A percentile compares a stretch with the other conserved stretches of the same genome.
Evolutionary conservation across 64 coral and sea anemone species (phyloP).

Genomic region (Stylophora pistillata): DNA sequence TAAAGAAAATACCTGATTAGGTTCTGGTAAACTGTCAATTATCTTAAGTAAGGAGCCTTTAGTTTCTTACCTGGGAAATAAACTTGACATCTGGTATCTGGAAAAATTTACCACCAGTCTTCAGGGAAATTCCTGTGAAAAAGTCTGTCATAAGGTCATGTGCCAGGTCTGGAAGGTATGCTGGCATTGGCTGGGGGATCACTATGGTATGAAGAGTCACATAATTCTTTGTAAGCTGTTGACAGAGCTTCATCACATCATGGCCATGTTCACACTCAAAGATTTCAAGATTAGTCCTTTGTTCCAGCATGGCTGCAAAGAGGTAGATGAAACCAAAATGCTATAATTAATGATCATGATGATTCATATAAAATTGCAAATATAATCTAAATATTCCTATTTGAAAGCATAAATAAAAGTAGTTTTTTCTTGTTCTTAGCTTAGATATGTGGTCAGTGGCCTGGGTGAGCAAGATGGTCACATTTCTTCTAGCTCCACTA

Average conservation of each 20-base stretch:
- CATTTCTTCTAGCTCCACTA: too few relatives aligned
- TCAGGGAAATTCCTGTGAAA: constrained; percentile 25
- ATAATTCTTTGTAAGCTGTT: neutral
- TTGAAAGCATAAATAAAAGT: too few relatives aligned
- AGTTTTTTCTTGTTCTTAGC: too few relatives aligned
- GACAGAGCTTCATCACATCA: constrained; percentile 12
- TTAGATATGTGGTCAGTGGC: too few relatives aligned
- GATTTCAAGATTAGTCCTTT: neutral
- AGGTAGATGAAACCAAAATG: neutral
- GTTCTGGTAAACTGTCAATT: too few relatives aligned
- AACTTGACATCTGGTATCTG: neutral
- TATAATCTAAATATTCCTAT: too few relatives aligned
- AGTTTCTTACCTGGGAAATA: constrained; percentile 12
- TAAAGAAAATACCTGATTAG: too few relatives aligned
- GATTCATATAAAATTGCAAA: too few relatives aligned
- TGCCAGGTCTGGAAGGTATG: neutral
- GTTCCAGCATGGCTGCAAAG: constrained; percentile 1
- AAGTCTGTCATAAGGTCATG: constrained; percentile 10
- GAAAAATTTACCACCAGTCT: constrained; percentile 12
- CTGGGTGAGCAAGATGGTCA: too few relatives aligned
- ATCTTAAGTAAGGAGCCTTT: too few relatives aligned
- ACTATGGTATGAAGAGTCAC: neutral
- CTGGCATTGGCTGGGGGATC: neutral
- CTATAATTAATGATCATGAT: too few relatives aligned
- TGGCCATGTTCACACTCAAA: constrained; percentile 13